Percentiles rank a stretch among this genome's conserved stretches.
Evolutionary conservation across 2,797 vertebrate species (phyloP).

Genomic region (Chanos chanos): DNA sequence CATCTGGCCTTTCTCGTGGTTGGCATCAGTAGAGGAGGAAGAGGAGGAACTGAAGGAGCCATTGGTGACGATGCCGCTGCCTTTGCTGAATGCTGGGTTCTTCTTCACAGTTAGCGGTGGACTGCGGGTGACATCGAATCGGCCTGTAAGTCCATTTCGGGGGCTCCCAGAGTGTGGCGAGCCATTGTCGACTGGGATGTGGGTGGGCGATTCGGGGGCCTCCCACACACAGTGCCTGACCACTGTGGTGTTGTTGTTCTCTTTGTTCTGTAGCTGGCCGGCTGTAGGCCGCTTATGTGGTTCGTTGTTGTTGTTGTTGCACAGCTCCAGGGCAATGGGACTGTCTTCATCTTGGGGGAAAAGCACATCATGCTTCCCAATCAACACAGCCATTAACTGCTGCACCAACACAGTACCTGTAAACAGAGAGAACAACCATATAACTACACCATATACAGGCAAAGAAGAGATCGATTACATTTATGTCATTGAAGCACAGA

Average conservation of each 20-base stretch:
- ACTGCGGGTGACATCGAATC: conserved; percentile 82
- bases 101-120: conserved; percentile 90
- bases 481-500: too few species aligned
- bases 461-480: too few species aligned
- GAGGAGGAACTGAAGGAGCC: conserved; percentile 92
- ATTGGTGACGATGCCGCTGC: conserved; percentile 94
- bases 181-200: conserved; percentile 73
- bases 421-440: conserved; percentile 41
- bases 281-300: conserved; percentile 63
- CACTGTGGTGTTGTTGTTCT: conserved; percentile 82
- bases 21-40: conserved; percentile 60
- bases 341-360: conserved; percentile 81
- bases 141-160: conserved; percentile 71
- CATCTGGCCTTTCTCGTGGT: conserved; percentile 79
- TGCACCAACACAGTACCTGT: conserved; percentile 92
- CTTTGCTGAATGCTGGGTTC: conserved; percentile 93
- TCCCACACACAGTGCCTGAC: conserved; percentile 87
- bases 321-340: conserved; percentile 69
- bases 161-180: conserved; percentile 83
- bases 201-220: conserved; percentile 77
- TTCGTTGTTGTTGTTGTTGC: conserved; percentile 88
- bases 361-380: conserved; percentile 83
- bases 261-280: conserved; percentile 81
- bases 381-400: conserved; percentile 95
- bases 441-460: background rate